Conservation (phyloP, 2,113 vertebrate species). For the Channa argus region DNA sequence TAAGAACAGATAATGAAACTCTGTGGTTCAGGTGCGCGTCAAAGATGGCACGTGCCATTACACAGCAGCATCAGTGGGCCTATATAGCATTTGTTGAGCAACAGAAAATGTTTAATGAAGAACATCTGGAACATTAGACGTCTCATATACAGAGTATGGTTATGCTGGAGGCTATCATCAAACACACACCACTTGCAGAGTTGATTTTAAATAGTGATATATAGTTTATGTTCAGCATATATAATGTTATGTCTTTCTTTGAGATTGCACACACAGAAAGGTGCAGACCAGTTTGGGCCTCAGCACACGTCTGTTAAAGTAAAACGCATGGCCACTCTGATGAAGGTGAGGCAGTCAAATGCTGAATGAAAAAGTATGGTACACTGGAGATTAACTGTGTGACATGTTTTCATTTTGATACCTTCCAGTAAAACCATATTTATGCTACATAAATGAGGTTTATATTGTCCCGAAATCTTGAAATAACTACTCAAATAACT, state of each 20-base stretch:
- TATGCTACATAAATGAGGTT: slow-evolving; percentile 29
- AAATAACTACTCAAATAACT: slow-evolving; percentile 24
- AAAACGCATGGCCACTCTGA: no score
- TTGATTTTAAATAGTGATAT: slow-evolving; percentile 34
- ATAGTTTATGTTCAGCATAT: slow-evolving; percentile 29
- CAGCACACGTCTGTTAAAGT: no score
- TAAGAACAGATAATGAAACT: slow-evolving; percentile 12
- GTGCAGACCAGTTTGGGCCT: no score
- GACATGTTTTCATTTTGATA: background rate
- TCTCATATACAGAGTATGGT: slow-evolving; percentile 33
- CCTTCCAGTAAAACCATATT: slow-evolving; percentile 35
- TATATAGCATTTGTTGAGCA: slow-evolving; percentile 38
- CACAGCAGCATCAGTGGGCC: background rate
- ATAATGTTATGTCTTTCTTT: slow-evolving; percentile 42
- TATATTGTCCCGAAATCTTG: slow-evolving; percentile 40
- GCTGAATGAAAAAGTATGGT: no score
- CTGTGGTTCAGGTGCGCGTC: slow-evolving; percentile 22
- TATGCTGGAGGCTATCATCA: slow-evolving; percentile 39
- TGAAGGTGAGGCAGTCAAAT: no score
- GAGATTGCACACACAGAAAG: no score
- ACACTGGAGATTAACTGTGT: no score
- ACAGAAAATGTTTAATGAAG: slow-evolving; percentile 33
- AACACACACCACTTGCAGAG: slow-evolving; percentile 36
- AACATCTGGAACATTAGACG: slow-evolving; percentile 56
- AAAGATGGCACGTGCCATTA: slow-evolving; percentile 9